Evolutionary conservation across 64 coral and sea anemone genomes (phyloP).

Genomic region (Pocillopora verrucosa): DNA sequence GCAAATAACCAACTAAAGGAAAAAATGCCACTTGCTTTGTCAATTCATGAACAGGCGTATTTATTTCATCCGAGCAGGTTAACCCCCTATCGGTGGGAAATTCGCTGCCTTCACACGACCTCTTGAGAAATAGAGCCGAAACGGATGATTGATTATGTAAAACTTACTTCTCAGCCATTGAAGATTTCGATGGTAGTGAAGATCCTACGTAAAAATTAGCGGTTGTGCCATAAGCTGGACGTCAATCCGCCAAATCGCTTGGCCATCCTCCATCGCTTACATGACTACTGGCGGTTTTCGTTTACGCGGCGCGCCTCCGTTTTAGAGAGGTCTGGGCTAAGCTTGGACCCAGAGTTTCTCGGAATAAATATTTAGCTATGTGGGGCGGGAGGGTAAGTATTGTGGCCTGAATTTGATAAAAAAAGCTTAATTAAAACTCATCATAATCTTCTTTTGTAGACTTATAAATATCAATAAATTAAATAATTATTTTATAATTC

Average conservation of each 20-base stretch:
- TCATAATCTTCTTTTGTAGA: not conserved
- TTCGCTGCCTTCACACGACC: conserved; percentile 1
- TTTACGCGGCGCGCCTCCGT: conserved; percentile 11
- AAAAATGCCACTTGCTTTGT: not conserved
- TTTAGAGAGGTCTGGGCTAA: not conserved
- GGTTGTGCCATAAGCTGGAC: conserved; percentile 4
- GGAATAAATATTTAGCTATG: not conserved
- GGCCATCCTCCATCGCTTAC: not conserved
- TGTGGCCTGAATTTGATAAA: not conserved
- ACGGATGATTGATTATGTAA: not conserved
- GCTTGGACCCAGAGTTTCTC: not conserved
- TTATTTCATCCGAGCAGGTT: not conserved
- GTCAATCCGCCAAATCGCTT: not conserved
- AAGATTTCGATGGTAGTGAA: not conserved
- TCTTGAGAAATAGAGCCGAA: not conserved
- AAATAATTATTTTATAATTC: not conserved
- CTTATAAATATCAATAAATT: too few species aligned
- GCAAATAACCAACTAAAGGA: too few species aligned
- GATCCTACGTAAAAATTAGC: not conserved
- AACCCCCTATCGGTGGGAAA: not conserved
- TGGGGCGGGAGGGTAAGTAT: not conserved
- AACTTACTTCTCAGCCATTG: conserved; percentile 48
- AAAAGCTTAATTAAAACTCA: not conserved
- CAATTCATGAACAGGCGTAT: not conserved
- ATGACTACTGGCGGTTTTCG: not conserved